Evolutionary conservation across 2,113 vertebrate genomes (phyloP).

Genomic region (Irena cyanogastra): DNA sequence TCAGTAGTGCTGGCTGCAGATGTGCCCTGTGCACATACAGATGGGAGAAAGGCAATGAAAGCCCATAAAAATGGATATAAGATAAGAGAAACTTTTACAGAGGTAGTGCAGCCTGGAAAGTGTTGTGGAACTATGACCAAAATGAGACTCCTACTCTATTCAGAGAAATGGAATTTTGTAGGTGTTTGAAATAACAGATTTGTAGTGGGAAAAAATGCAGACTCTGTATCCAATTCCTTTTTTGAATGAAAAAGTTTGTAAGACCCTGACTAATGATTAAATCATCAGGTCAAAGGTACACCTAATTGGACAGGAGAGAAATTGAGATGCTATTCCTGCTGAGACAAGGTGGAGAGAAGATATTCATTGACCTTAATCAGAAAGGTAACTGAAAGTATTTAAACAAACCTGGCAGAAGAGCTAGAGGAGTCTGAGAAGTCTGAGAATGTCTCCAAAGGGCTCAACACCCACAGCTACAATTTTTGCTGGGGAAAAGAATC

Average conservation of each 20-base stretch:
- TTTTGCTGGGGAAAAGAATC: neutral
- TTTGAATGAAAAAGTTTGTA: neutral
- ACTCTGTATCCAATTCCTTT: neutral
- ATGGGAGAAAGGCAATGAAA: neutral
- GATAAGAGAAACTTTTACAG: neutral
- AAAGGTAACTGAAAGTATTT: neutral
- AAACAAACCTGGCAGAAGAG: neutral
- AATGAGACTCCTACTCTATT: neutral
- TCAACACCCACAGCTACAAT: neutral
- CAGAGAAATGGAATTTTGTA: neutral
- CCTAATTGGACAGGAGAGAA: neutral
- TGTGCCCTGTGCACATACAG: neutral
- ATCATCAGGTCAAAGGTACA: neutral
- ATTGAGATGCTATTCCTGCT: slow-evolving; percentile 10
- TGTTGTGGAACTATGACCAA: neutral
- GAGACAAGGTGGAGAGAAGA: neutral
- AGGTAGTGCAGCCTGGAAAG: neutral
- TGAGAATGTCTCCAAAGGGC: neutral
- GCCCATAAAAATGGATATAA: neutral
- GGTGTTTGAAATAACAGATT: neutral
- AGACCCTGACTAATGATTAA: neutral
- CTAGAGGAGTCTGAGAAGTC: neutral
- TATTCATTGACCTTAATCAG: neutral
- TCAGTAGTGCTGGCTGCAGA: neutral
- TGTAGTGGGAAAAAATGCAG: neutral